phyloP scores from a whole-genome alignment of 2,797 vertebrate species.

The Xerus rutilus region DNA sequence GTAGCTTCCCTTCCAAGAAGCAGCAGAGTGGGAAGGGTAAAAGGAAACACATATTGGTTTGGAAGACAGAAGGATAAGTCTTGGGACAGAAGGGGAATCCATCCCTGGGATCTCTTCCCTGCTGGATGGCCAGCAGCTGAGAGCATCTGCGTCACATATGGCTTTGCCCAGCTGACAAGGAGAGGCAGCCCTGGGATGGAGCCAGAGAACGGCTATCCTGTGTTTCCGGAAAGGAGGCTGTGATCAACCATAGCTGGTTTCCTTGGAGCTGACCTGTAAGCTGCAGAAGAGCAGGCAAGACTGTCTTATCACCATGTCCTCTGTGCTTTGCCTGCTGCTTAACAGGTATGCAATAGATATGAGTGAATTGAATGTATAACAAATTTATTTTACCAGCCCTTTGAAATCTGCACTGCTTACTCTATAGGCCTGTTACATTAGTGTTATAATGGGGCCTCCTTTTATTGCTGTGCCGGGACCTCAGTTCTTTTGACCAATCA shows the following conservation, averaged over 20 bases:
- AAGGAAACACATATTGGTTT: too few species aligned
- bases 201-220: neutral
- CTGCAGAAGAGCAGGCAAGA: accelerated
- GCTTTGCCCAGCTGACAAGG: neutral
- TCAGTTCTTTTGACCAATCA: neutral
- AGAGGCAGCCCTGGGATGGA: neutral
- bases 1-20: neutral
- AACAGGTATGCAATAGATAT: accelerated
- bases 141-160: neutral
- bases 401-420: neutral
- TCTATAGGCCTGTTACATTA: neutral
- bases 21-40: neutral
- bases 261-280: neutral
- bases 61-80: neutral
- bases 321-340: neutral
- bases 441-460: neutral
- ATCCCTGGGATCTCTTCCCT: neutral
- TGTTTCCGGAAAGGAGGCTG: neutral
- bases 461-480: neutral
- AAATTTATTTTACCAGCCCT: neutral
- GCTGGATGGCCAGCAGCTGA: accelerated
- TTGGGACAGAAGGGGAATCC: neutral
- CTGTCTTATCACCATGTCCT: accelerated
- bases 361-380: neutral
- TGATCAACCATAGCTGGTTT: accelerated